Conservation (phyloP, 2,888 invertebrate species). For the Apamea epomidion region DNA sequence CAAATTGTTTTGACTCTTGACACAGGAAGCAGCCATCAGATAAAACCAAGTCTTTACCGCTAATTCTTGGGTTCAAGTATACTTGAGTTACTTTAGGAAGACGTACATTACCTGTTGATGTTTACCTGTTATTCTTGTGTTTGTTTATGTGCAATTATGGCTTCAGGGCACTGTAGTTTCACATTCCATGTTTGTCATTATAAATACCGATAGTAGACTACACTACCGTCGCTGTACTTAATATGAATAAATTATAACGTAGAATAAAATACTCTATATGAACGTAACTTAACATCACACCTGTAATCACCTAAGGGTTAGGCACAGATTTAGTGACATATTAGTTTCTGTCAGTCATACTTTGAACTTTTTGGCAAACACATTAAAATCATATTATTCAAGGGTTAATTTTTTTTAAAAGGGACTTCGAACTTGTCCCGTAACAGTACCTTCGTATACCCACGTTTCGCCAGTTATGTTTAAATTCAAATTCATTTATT, state of each 20-base stretch:
- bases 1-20: slow-evolving; percentile 38
- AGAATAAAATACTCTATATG: no score
- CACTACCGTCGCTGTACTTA: not conserved
- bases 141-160: not conserved
- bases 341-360: no score
- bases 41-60: slow-evolving; percentile 36
- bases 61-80: slow-evolving; percentile 28
- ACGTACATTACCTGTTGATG: slow-evolving; percentile 6
- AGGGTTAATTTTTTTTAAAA: no score
- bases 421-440: no score
- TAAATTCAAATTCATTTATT: no score
- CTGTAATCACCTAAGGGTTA: not conserved
- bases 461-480: no score
- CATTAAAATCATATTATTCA: no score
- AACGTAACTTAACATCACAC: not conserved
- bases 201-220: not conserved
- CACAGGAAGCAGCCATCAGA: slow-evolving; percentile 41
- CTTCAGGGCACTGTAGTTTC: not conserved
- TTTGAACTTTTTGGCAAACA: no score
- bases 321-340: not conserved
- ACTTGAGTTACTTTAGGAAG: slow-evolving; percentile 7
- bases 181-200: not conserved
- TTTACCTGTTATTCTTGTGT: slow-evolving; percentile 20
- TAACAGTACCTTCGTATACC: no score
- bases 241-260: not conserved